Evolutionary conservation across 2,797 vertebrate species (phyloP).

Genomic region (Mastacembelus armatus): DNA sequence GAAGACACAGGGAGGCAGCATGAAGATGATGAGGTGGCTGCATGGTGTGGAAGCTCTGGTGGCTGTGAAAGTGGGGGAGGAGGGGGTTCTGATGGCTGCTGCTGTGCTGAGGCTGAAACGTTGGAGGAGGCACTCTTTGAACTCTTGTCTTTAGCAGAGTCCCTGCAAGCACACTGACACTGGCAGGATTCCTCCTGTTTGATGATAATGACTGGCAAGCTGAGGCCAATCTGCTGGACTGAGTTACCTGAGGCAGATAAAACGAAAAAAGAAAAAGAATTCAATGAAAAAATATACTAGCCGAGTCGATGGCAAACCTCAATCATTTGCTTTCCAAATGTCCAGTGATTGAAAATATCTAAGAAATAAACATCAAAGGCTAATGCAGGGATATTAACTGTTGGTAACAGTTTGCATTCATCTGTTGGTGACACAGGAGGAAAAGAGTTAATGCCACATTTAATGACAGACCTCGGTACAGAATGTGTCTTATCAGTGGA

Average conservation of each 20-base stretch:
- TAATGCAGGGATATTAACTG: neutral
- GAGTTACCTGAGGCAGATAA: constrained; percentile 88
- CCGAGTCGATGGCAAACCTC: neutral
- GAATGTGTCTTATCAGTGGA: no score
- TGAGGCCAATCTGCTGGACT: constrained; percentile 97
- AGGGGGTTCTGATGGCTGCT: constrained; percentile 60
- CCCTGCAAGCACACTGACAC: constrained; percentile 97
- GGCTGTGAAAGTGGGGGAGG: constrained; percentile 66
- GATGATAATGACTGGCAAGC: constrained; percentile 98
- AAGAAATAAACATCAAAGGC: neutral
- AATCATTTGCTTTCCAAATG: neutral
- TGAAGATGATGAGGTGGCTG: constrained; percentile 57
- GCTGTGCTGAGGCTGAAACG: constrained; percentile 49
- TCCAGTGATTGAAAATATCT: neutral
- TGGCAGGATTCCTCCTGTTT: constrained; percentile 99
- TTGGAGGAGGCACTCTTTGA: constrained; percentile 80
- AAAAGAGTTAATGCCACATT: neutral
- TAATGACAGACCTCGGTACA: neutral
- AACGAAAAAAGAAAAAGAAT: neutral
- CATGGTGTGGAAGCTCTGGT: constrained; percentile 76
- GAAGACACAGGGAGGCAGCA: constrained; percentile 70
- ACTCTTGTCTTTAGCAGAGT: constrained; percentile 92
- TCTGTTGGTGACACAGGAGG: neutral
- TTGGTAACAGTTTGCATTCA: no score
- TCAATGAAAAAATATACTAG: neutral